Percentiles rank a stretch among this genome's conserved stretches.
These are phyloP conservation scores for Neotragus pygmaeus DNA, from an alignment of 2,113 vertebrate species.

Conservation along the genomic window DNA sequence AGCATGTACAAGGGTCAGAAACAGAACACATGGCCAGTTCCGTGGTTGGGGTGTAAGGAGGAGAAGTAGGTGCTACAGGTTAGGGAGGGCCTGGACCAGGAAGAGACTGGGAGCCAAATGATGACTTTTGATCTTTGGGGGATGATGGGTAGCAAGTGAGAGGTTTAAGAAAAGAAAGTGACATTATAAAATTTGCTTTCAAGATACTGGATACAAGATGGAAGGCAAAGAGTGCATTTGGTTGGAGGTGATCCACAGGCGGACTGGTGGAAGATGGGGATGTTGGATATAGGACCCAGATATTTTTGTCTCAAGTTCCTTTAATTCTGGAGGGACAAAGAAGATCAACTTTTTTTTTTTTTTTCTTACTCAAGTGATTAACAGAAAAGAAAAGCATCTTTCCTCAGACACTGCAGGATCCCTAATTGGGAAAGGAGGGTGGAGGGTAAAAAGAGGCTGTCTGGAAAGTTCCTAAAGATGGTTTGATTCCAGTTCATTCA, in stretches of 20 bases:
- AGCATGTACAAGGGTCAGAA: not conserved
- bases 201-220: not conserved
- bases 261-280: not conserved
- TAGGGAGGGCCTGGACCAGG: not conserved
- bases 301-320: not conserved
- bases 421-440: not conserved
- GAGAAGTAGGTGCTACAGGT: not conserved
- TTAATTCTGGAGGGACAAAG: not conserved
- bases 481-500: not conserved
- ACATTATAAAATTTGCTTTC: not conserved
- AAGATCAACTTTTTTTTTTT: not conserved
- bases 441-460: not conserved
- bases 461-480: not conserved
- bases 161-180: not conserved
- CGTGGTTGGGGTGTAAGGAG: not conserved
- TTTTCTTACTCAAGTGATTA: not conserved
- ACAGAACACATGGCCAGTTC: not conserved
- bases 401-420: not conserved
- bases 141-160: not conserved
- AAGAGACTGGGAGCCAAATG: not conserved
- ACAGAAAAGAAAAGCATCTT: not conserved
- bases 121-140: not conserved
- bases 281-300: not conserved
- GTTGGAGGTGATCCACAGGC: not conserved
- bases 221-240: not conserved